Evolutionary conservation across 2,888 invertebrate species (phyloP), one percentile per base, ranked within the genome.

Genomic region (Callyntrura sp.): DNA sequence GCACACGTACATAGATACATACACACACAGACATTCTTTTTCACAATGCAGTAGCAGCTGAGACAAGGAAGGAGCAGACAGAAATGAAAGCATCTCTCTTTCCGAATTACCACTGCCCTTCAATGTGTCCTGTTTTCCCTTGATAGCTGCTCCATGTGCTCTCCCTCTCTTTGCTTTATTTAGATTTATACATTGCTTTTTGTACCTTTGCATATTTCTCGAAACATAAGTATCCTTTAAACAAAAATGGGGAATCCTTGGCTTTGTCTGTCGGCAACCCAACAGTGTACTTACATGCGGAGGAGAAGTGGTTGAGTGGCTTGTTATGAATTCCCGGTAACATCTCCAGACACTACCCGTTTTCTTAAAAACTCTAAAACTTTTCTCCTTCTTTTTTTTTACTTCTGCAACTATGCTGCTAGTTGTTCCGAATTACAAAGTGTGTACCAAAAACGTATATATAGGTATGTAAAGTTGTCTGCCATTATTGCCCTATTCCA

Each of bases 101-200:
- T 70, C 48, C 2, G 23, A 45, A 73, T 73, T 70, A 51, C 57
- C 43, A 23, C 60, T 60, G 48, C 57, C 84, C 70, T 85, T 85
- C 73, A 57, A 17, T 45, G 35, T 73, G 68, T 60, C 84, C 73
- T 85, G 84, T 45, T 85, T 55, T 70, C 14, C 17, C 70, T 28
- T 51, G 68, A 35, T 73, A 73, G 23, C 20, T 23, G 12, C 48
- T 84, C 28, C 83, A 70, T 84, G 68, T 68, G 68, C 83, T 84
- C 28, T 83, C 3, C 20, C 20, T 43, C 35, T 35, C 35, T 28
- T 57, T 35, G 35, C 14, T 35, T 4, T 35, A 35, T 43, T 43
- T 17, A 70, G 35, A 8, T 70, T 70, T 70, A 57, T 57, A 6
- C 57, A 57, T 57, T n/a, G 17, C 57, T 6, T 5, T 17, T 17